A percentile compares a stretch with the other conserved stretches of the same genome.
These are phyloP conservation scores for Menidia beryllina DNA, from an alignment of 2,113 vertebrate species.

Conservation along the genomic window DNA sequence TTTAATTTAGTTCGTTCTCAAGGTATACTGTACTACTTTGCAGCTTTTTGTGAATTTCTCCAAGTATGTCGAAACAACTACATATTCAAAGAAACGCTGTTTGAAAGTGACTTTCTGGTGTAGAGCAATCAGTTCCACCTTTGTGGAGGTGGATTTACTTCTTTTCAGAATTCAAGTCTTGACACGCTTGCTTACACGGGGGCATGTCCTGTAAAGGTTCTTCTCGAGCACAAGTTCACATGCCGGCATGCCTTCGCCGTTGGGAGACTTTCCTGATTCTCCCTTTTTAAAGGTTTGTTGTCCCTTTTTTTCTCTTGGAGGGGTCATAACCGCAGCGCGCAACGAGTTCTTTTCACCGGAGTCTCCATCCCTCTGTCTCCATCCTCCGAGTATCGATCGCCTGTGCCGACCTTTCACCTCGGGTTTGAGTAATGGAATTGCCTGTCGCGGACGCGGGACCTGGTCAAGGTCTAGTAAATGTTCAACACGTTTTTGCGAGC, in stretches of 20 bases:
- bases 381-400: slow-evolving; percentile 69
- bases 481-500: slow-evolving; percentile 51
- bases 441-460: slow-evolving; percentile 45
- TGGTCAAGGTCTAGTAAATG: slow-evolving; percentile 75
- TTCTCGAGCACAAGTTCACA: slow-evolving; percentile 8
- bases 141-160: not conserved
- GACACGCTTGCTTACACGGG: not conserved
- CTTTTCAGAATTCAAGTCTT: not conserved
- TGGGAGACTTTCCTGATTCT: too few species aligned
- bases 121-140: not conserved
- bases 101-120: not conserved
- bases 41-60: not conserved
- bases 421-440: slow-evolving; percentile 77
- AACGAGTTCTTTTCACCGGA: slow-evolving; percentile 44
- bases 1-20: not conserved
- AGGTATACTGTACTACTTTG: not conserved
- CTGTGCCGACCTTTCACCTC: slow-evolving; percentile 54
- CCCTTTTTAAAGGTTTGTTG: too few species aligned
- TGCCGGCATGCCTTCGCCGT: not conserved
- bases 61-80: not conserved
- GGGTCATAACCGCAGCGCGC: slow-evolving; percentile 34
- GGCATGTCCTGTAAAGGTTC: not conserved
- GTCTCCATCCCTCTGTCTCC: slow-evolving; percentile 44
- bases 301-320: not conserved
- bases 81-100: not conserved